Evolutionary conservation across 35 echinoderm and acorn worm species (phyloP).

Genomic region (Amphiura filiformis): DNA sequence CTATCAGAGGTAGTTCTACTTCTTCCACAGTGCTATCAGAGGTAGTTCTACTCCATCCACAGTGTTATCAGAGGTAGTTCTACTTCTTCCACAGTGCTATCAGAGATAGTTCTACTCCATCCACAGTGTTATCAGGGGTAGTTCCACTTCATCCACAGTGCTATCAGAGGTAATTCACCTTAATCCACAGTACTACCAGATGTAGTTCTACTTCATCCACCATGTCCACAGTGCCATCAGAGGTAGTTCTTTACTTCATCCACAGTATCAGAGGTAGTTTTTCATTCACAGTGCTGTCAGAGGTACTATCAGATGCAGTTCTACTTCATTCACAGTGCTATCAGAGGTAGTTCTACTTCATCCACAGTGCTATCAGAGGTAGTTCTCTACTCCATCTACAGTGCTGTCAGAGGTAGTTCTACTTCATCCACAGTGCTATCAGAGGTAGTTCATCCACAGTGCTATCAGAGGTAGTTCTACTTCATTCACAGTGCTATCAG

Average conservation of each 20-base stretch:
- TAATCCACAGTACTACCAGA: neutral
- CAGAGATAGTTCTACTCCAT: neutral
- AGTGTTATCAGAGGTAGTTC: too few relatives aligned
- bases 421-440: neutral
- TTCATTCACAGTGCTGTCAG: neutral
- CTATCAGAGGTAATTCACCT: neutral
- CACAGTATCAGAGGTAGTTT: neutral
- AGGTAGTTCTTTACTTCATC: too few relatives aligned
- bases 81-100: neutral
- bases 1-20: too few relatives aligned
- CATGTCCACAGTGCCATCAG: too few relatives aligned
- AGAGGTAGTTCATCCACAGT: neutral
- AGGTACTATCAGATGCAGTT: too few relatives aligned
- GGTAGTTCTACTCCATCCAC: too few relatives aligned
- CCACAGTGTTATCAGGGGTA: neutral
- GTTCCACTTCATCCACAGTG: neutral
- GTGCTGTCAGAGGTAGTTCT: neutral
- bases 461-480: neutral
- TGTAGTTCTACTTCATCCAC: neutral
- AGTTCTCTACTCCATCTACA: neutral
- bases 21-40: too few relatives aligned
- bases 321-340: neutral
- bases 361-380: slow-evolving; percentile 2
- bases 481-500: neutral
- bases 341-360: neutral